Conservation (phyloP, 2,797 vertebrate genomes). For the Euphonia xanthogaster region DNA sequence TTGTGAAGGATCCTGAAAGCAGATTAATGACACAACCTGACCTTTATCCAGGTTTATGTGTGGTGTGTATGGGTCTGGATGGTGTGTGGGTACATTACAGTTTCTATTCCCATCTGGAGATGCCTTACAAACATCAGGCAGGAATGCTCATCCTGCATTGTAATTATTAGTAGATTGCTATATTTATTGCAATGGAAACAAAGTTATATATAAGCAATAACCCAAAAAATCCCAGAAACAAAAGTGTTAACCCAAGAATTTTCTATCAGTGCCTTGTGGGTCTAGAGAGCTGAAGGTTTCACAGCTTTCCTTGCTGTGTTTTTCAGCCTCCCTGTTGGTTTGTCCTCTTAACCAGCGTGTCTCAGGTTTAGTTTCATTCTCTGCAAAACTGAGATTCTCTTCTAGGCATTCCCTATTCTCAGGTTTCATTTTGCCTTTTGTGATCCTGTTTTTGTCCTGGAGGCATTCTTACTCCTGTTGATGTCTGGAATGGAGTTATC, state of each 20-base stretch:
- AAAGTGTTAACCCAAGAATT: not conserved
- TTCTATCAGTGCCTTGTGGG: not conserved
- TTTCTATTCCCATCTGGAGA: not conserved
- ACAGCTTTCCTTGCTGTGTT: not conserved
- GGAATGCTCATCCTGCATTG: not conserved
- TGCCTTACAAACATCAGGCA: not conserved
- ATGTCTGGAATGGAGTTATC: not conserved
- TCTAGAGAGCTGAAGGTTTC: not conserved
- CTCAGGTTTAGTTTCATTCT: not conserved
- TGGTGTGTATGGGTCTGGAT: too few relatives aligned
- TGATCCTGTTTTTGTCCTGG: not conserved
- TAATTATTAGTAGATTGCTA: not conserved
- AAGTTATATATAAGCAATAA: not conserved
- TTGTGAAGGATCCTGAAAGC: not conserved
- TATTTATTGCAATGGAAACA: not conserved
- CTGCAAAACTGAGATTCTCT: not conserved
- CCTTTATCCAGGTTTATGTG: not conserved
- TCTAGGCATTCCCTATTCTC: not conserved
- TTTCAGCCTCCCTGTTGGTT: not conserved
- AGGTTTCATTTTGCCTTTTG: not conserved
- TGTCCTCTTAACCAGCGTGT: not conserved
- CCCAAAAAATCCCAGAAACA: not conserved
- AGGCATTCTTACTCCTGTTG: not conserved
- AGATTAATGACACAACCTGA: not conserved
- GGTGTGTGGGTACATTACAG: accelerated